These are phyloP conservation scores for Lasioglossum malachurum DNA, from an alignment of 2,888 invertebrate genomes.

Conservation along the genomic window DNA sequence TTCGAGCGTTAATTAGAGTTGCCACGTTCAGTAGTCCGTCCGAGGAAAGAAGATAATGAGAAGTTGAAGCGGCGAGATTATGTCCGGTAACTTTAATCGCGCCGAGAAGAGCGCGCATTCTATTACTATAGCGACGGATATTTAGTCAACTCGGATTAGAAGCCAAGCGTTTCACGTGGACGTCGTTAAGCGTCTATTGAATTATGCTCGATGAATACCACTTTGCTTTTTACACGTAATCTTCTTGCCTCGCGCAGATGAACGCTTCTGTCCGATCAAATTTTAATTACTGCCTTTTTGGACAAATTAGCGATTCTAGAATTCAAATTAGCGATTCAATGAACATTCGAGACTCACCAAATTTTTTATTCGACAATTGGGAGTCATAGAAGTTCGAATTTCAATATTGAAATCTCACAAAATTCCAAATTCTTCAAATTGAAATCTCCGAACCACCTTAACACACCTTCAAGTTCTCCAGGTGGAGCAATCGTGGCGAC, in stretches of 20 bases:
- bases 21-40: conserved; percentile 48
- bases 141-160: conserved; percentile 70
- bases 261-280: conserved; percentile 2
- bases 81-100: conserved; percentile 62
- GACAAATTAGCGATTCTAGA: too few species aligned
- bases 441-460: too few species aligned
- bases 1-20: conserved; percentile 47
- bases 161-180: conserved; percentile 59
- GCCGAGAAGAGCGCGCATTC: conserved; percentile 58
- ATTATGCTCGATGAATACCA: conserved; percentile 43
- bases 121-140: conserved; percentile 65
- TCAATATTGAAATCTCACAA: too few species aligned
- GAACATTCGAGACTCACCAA: background rate
- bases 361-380: background rate
- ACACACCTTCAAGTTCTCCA: background rate
- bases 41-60: conserved; percentile 51
- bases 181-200: conserved; percentile 65
- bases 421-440: too few species aligned
- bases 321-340: too few species aligned
- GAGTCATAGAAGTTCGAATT: too few species aligned
- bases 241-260: background rate
- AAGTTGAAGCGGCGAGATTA: conserved; percentile 53
- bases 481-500: background rate
- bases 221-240: conserved; percentile 24
- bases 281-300: conserved; percentile 8